Evolutionary conservation across 2,113 vertebrate species (phyloP), one percentile per base, ranked within the genome.

Genomic region (Gobio gobio): DNA sequence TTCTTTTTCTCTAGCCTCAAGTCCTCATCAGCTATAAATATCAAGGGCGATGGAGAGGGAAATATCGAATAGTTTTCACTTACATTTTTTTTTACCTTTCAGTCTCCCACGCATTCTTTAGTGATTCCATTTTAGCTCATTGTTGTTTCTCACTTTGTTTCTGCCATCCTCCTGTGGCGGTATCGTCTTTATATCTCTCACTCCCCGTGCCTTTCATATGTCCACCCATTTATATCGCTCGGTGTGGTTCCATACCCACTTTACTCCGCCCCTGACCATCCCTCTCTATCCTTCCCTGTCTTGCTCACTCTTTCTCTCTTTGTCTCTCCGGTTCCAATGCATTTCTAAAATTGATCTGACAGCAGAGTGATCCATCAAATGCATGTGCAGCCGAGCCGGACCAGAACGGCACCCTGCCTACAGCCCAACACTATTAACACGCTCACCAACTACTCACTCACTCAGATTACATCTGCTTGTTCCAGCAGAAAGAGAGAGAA

Each of bases 291-390:
- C 74, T 3, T 78, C 26, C 75, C 43, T 26, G 14, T 26, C 68
- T 76, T 36, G 40, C 59, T 54, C 12, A 2, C 59, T 24, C 29
- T 9, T 49, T 83, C 47, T 75, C 58, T 66, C 51, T 22, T 64
- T 45, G 16, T 16, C 64, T 26, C 43, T 29, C 63, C 1, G 4
- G 59, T 78, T 68, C 51, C 56, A 77, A 76, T 87, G 83, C 88
- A 87, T 92, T 92, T 92, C 88, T 88, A 77, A 91, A 90, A 93
- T 92, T 91, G 91, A 91, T 91, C 86, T 90, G 90, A 94, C 91
- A 92, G 87, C 78, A 85, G 76, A 90, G 88, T 86, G 87, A 93
- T 94, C 88, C 91, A 93, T 94, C 93, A 93, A 87, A 84, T 64
- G 87, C 72, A 83, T 85, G 66, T 68, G 86, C 80, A 75, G 59